Conservation (phyloP, 1,140 invertebrate genomes). For the Drosophila erecta region DNA sequence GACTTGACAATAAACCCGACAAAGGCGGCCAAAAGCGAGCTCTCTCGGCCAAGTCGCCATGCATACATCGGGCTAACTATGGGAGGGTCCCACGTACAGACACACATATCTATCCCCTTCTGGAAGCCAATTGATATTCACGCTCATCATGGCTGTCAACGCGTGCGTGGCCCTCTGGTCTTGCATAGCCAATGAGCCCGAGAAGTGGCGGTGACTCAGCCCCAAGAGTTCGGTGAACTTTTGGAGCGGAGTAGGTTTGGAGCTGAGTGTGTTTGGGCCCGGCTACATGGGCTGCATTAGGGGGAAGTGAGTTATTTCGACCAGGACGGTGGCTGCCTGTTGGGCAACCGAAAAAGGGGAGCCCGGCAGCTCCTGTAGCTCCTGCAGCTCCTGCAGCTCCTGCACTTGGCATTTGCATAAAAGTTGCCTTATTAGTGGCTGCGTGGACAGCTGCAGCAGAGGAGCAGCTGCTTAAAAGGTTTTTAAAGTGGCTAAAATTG, state of each 20-base stretch:
- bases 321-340: constrained; percentile 30
- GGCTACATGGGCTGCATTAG: constrained; percentile 8
- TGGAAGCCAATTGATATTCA: constrained; percentile 58
- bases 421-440: constrained; percentile 73
- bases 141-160: constrained; percentile 56
- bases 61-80: constrained; percentile 35
- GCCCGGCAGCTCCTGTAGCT: constrained; percentile 19
- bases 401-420: constrained; percentile 72
- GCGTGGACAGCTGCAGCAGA: constrained; percentile 46
- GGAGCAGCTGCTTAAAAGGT: constrained; percentile 76
- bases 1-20: constrained; percentile 43
- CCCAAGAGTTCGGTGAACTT: constrained; percentile 70
- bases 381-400: constrained; percentile 21
- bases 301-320: constrained; percentile 46
- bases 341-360: constrained; percentile 39
- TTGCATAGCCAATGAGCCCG: constrained; percentile 72
- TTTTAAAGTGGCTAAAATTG: constrained; percentile 54
- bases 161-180: constrained; percentile 67
- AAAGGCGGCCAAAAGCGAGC: constrained; percentile 17
- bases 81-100: neutral
- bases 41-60: constrained; percentile 12
- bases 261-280: too few species aligned
- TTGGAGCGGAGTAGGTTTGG: neutral
- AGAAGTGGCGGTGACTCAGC: constrained; percentile 52
- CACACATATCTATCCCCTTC: neutral